Base-by-base conservation (phyloP, 2,888 invertebrate genomes). In the Drosophila kokeensis region DNA sequence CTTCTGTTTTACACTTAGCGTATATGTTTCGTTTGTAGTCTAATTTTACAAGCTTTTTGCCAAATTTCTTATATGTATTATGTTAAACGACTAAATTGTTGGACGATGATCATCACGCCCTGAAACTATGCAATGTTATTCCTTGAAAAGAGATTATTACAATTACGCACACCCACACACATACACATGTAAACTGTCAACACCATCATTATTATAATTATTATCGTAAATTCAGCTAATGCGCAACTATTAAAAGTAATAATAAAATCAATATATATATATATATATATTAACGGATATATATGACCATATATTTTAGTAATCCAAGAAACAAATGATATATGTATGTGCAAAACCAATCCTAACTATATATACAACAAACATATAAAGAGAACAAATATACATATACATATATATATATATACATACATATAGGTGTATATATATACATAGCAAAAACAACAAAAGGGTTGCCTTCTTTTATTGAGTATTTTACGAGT, bases 131-230 rank as follows among this genome's bases (percentile, higher is more conserved):
- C 86, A 89, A 90, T 90, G 89, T 91, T 91, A 90, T 90, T 91
- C 85, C 90, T 89, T 90, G 57, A 82, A 87, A 86, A 87, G 84
- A 90, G 88, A 91, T 90, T 89, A 92, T 90, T 90, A 86, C 73
- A 83, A 82, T 81, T 74, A 82, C 69, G 71, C 45, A 62, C 66
- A 71, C 61, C 75, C 60, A 77, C 60, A 76, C 55, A 68, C 58
- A 68, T 57, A 79, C 71, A 82, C 60, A 65, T 68, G 63, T 76
- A 66, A 70, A 70, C 78, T 69, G 58, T 73, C 69, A 69, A 71
- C 52, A 74, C 53, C 50, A 76, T 64, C 66, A 75, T 75, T 36
- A 54, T 27, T 38, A 55, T n/a, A 73, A 69, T 67, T 38, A 55
- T n/a, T 73, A 69, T 64, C 69, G 71, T 77, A 42, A 72, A 61